These are phyloP conservation scores for Gambusia affinis DNA, from an alignment of 2,113 vertebrate genomes.

Conservation along the genomic window DNA sequence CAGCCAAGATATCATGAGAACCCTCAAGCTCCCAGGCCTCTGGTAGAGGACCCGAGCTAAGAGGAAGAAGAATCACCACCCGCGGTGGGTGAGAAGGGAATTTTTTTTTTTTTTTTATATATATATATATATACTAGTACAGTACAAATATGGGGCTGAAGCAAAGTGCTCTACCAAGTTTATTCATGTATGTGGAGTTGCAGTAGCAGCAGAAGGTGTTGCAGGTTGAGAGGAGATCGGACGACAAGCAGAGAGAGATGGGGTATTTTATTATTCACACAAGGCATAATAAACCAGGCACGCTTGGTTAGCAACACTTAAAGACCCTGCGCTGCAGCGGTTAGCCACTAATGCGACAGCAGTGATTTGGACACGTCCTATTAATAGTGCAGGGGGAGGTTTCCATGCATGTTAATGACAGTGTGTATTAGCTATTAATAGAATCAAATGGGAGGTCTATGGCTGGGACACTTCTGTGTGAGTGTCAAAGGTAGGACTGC, in stretches of 20 bases:
- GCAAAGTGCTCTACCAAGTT: conserved; percentile 78
- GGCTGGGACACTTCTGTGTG: conserved; percentile 34
- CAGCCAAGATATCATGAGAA: too few relatives aligned
- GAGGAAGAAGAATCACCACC: too few relatives aligned
- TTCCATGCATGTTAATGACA: conserved; percentile 75
- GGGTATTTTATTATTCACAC: conserved; percentile 82
- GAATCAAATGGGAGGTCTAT: conserved; percentile 60
- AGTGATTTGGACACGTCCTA: conserved; percentile 80
- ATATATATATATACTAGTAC: too few relatives aligned
- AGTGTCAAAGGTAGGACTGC: conserved; percentile 3
- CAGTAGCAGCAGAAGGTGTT: conserved; percentile 46
- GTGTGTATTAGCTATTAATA: conserved; percentile 76
- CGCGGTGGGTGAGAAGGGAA: too few relatives aligned
- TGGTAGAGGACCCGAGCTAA: too few relatives aligned
- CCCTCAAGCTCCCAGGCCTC: too few relatives aligned
- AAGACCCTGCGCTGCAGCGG: conserved; percentile 73
- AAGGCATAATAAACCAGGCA: conserved; percentile 83
- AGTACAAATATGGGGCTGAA: conserved; percentile 71
- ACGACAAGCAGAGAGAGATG: conserved; percentile 31
- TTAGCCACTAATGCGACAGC: conserved; percentile 78
- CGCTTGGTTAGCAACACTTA: conserved; percentile 79
- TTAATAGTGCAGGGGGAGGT: conserved; percentile 77
- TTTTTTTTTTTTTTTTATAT: too few relatives aligned
- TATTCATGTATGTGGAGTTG: conserved; percentile 67
- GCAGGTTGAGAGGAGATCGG: conserved; percentile 24